Evolutionary conservation across 2,113 vertebrate genomes (phyloP), one percentile per base, ranked within the genome.

Genomic region (Pitta sordida): DNA sequence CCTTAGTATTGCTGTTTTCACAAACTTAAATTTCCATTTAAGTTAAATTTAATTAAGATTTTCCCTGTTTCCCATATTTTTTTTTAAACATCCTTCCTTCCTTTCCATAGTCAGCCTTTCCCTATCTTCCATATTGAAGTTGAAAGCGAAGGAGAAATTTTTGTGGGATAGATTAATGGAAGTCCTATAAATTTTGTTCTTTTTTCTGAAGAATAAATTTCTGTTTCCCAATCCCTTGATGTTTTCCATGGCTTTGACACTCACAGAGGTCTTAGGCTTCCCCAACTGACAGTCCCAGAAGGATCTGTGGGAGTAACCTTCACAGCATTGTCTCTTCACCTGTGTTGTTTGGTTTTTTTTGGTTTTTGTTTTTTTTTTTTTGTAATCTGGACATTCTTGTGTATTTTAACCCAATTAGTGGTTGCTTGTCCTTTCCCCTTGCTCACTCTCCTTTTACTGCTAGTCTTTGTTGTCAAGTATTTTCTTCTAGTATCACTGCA

Each of bases 401-500:
- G 34, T 81, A 16, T 76, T 67, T 73, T 67, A 36, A 82, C 46
- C 36, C 2, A 4, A 1, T 36, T 26, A 29, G 52, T 43, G 36
- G 24, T 32, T 41, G 39, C 9, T 27, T 49, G 9, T 70, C 32
- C 37, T 83, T 82, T 76, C 23, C 19, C 10, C 3, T 39, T 26
- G 5, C 21, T 75, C 32, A 3, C 10, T 52, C 11, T 53, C 5
- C 29, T 41, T 84, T 68, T 36, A 10, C 39, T 60, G 41, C 41
- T 43, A 24, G 13, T 30, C 30, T 52, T 88, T 2, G 0, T 9
- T 51, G 44, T 19, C 34, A 29, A 43, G 37, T 12, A 69, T 58
- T 59, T 52, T 64, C 34, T 36, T 64, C 7, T 20, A 17, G 17
- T 5, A 2, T 41, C 2, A 1, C 18, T 67, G 26, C 0, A 4